A percentile compares a stretch with the other conserved stretches of the same genome.
phyloP scores from a whole-genome alignment of 2,797 vertebrate species.

The Enteromius fasciolatus region DNA sequence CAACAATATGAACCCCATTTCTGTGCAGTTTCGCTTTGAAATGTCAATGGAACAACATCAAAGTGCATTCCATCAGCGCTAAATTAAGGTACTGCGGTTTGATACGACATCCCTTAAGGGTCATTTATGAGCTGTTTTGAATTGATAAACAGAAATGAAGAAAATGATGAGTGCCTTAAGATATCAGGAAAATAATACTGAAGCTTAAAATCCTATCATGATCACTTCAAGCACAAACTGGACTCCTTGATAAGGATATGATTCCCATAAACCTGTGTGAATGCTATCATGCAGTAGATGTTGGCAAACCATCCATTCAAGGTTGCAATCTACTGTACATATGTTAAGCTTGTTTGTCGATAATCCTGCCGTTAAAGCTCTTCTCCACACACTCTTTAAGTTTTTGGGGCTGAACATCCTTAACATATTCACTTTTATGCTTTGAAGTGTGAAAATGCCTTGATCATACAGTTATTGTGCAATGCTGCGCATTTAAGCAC shows the following conservation, averaged over 20 bases:
- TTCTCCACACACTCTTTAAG: slow-evolving; percentile 62
- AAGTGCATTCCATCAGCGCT: slow-evolving; percentile 23
- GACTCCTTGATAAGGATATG: background rate
- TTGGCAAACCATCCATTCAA: background rate
- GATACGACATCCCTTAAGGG: slow-evolving; percentile 23
- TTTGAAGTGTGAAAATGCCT: slow-evolving; percentile 72
- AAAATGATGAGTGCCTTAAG: background rate
- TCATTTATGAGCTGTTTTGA: slow-evolving; percentile 22
- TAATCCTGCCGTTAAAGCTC: slow-evolving; percentile 7
- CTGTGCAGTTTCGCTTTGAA: slow-evolving; percentile 15
- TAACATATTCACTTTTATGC: slow-evolving; percentile 79
- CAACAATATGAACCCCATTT: slow-evolving; percentile 28
- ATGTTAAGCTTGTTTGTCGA: slow-evolving; percentile 34
- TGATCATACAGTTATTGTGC: slow-evolving; percentile 73
- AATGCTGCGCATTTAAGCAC: slow-evolving; percentile 72
- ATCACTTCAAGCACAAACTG: background rate
- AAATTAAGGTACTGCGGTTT: slow-evolving; percentile 27
- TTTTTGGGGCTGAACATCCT: slow-evolving; percentile 66
- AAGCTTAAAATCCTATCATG: slow-evolving; percentile 13
- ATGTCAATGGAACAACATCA: slow-evolving; percentile 29
- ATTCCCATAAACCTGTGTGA: background rate
- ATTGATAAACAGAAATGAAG: slow-evolving; percentile 7
- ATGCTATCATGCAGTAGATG: background rate
- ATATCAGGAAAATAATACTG: slow-evolving; percentile 9
- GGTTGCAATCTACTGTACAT: slow-evolving; percentile 8